These are phyloP conservation scores for Nomada hirtipes DNA, from an alignment of 2,888 invertebrate species.

Conservation along the genomic window DNA sequence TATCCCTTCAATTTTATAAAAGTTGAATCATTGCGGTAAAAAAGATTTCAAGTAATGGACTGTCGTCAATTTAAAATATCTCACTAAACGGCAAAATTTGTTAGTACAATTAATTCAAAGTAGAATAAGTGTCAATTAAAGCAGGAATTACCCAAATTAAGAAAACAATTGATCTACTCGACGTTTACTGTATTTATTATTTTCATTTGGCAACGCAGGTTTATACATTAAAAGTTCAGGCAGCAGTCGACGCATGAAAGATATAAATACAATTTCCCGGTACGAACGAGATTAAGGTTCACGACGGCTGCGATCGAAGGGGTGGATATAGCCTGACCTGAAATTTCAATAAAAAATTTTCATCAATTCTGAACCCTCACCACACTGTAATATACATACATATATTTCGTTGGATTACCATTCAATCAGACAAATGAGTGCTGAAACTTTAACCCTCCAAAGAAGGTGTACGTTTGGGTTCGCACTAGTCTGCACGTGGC, in stretches of 20 bases:
- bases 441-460: constrained; percentile 34
- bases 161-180: not conserved
- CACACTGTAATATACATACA: constrained; percentile 10
- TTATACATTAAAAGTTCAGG: constrained; percentile 40
- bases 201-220: constrained; percentile 57
- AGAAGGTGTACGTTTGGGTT: not conserved
- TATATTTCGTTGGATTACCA: constrained; percentile 46
- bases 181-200: constrained; percentile 49
- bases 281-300: constrained; percentile 59
- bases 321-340: constrained; percentile 50
- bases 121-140: not conserved
- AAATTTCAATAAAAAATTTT: constrained; percentile 71
- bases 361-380: constrained; percentile 49
- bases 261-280: constrained; percentile 65
- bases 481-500: too few species aligned
- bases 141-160: not conserved
- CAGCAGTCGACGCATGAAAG: constrained; percentile 42
- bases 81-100: not conserved
- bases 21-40: too few species aligned
- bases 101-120: not conserved
- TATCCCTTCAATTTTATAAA: too few species aligned
- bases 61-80: too few species aligned
- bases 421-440: constrained; percentile 55
- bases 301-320: constrained; percentile 42
- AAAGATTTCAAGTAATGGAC: not conserved